phyloP scores from a whole-genome alignment of 2,888 invertebrate genomes.

The Strigamia maritima region DNA sequence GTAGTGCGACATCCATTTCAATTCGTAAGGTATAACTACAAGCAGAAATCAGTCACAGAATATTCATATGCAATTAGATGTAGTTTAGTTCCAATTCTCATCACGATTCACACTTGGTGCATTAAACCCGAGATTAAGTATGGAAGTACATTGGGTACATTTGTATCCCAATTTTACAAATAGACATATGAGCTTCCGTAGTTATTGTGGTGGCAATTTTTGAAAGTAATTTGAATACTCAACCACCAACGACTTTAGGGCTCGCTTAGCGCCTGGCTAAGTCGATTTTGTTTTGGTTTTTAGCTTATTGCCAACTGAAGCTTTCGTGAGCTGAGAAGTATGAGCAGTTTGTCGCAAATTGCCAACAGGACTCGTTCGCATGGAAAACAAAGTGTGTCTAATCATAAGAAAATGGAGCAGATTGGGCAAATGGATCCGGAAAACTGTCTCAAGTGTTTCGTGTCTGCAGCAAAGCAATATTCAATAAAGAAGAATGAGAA shows the following conservation, averaged over 20 bases:
- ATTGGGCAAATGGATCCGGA: conserved; percentile 11
- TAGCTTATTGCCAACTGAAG: background rate
- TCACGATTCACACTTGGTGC: too few species aligned
- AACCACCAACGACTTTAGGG: too few species aligned
- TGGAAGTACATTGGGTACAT: too few species aligned
- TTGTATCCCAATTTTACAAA: too few species aligned
- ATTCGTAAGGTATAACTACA: too few species aligned
- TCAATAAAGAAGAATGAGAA: background rate
- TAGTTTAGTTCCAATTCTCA: too few species aligned
- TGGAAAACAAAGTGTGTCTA: background rate
- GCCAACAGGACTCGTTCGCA: background rate
- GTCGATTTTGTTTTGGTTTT: background rate
- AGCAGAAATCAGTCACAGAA: too few species aligned
- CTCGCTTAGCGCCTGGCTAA: too few species aligned
- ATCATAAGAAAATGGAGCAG: background rate
- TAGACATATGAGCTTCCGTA: background rate
- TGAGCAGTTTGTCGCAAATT: background rate
- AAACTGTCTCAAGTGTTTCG: background rate
- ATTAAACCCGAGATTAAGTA: too few species aligned
- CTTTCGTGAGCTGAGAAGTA: background rate
- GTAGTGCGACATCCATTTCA: background rate
- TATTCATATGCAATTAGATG: too few species aligned
- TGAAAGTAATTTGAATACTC: background rate
- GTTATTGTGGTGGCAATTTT: background rate
- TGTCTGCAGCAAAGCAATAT: background rate